Evolutionary conservation across 2,888 invertebrate species (phyloP).

Genomic region (Clistopyga incitator): DNA sequence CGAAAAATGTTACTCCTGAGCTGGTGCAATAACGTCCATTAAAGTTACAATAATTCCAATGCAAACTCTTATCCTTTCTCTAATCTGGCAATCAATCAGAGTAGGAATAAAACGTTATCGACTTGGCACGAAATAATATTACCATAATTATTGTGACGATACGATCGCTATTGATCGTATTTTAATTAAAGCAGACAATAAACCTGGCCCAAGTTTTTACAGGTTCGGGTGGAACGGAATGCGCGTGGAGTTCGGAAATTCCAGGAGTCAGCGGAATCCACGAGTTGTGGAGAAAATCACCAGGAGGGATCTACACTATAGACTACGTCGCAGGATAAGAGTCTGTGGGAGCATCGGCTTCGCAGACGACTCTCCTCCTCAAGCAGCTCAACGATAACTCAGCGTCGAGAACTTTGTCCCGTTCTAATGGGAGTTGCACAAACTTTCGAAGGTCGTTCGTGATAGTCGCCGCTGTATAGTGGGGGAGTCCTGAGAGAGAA

Average conservation of each 20-base stretch:
- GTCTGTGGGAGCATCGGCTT: conserved; percentile 38
- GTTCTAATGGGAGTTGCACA: conserved; percentile 67
- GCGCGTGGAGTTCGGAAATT: neutral
- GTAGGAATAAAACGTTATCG: neutral
- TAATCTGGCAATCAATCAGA: neutral
- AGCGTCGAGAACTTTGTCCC: conserved; percentile 67
- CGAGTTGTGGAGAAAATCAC: neutral
- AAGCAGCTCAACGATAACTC: conserved; percentile 34
- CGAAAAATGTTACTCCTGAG: no score
- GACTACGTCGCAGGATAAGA: conserved; percentile 4
- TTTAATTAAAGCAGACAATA: neutral
- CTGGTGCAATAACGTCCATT: no score
- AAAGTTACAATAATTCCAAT: no score
- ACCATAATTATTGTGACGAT: neutral
- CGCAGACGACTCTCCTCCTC: conserved; percentile 22
- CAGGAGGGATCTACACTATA: conserved; percentile 10
- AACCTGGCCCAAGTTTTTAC: neutral
- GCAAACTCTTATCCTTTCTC: neutral
- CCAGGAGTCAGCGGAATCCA: conserved; percentile 12
- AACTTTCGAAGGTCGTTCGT: conserved; percentile 65
- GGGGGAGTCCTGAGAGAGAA: conserved; percentile 32
- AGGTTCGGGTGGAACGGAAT: neutral
- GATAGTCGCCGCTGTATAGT: conserved; percentile 49
- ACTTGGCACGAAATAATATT: neutral
- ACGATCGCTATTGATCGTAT: neutral